Evolutionary conservation across 1,140 invertebrate species (phyloP), one percentile per base, ranked within the genome.

Genomic region (Bombus ignitus): DNA sequence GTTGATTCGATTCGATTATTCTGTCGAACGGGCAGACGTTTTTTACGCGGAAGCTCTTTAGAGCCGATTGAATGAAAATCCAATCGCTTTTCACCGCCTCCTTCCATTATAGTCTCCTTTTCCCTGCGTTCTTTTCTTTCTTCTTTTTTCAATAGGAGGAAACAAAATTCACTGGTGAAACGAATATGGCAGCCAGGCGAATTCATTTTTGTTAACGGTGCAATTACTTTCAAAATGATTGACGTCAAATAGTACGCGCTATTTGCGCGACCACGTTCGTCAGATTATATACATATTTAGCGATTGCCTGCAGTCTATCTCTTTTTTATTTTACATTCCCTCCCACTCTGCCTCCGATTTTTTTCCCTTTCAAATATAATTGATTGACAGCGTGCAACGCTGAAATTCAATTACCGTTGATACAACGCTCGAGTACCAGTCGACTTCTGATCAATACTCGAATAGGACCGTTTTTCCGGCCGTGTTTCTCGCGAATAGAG

Each of bases 351-450:
- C 22, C 15, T 72, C 18, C 25, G 28, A n/a, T 62, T 66, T 65
- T 57, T 32, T 13, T 6, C 9, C 70, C 53, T 74, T 62, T 53
- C 44, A n/a, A 77, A 70, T 83, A 77, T 83, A 83, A 83, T 83
- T 77, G 81, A 83, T 83, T 57, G 81, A 83, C 73, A 83, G 44
- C 28, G 74, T 35, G 81, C 81, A 68, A 68, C 81, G 81, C 44
- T 22, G 81, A 83, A 83, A 83, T 83, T 83, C 81, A 83, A 83
- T 83, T 77, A 77, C 62, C 35, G 73, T 77, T 77, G 62, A 77
- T 77, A 77, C 74, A 83, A 68, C 81, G 81, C n/a, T 57, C 62
- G 81, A 77, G 65, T 53, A 76, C 28, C 74, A 39, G 73, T 37
- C 44, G 39, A 70, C 62, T 83, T 68, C 37, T 83, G 74, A 85